Percentiles rank a stretch among this genome's conserved stretches.
Conservation (phyloP, 2,888 invertebrate genomes). For the Torymus auratus region DNA sequence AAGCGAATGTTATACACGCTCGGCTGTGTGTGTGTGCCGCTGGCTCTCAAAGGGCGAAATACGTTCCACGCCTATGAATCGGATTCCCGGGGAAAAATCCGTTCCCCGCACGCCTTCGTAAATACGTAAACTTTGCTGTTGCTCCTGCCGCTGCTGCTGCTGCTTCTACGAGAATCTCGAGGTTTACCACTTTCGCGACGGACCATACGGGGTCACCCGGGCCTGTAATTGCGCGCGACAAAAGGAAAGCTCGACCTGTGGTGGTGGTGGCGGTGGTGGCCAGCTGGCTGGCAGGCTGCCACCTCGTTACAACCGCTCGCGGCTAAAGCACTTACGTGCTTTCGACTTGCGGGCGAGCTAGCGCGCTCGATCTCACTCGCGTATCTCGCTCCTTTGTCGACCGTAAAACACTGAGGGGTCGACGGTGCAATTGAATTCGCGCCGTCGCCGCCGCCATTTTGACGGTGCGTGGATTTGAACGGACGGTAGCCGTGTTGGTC, state of each 20-base stretch:
- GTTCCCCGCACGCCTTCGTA: too few species aligned
- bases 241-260: neutral
- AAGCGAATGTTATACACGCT: neutral
- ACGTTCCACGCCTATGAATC: slow-evolving; percentile 2
- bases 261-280: slow-evolving; percentile 8
- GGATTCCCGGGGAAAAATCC: neutral
- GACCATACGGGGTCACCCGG: neutral
- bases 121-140: too few species aligned
- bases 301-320: slow-evolving; percentile 38
- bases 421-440: too few species aligned
- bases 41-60: neutral
- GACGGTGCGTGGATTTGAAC: neutral
- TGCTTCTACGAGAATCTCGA: too few species aligned
- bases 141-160: too few species aligned
- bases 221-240: slow-evolving; percentile 45
- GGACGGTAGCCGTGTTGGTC: too few species aligned
- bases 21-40: too few species aligned
- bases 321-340: slow-evolving; percentile 18
- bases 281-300: slow-evolving; percentile 56
- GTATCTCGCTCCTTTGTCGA: slow-evolving; percentile 17
- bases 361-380: neutral
- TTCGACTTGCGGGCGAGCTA: neutral
- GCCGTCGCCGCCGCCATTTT: neutral
- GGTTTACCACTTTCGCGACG: too few species aligned
- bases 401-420: slow-evolving; percentile 16